These are phyloP conservation scores for Panopea generosa DNA, from an alignment of 2,888 invertebrate species.

Conservation along the genomic window DNA sequence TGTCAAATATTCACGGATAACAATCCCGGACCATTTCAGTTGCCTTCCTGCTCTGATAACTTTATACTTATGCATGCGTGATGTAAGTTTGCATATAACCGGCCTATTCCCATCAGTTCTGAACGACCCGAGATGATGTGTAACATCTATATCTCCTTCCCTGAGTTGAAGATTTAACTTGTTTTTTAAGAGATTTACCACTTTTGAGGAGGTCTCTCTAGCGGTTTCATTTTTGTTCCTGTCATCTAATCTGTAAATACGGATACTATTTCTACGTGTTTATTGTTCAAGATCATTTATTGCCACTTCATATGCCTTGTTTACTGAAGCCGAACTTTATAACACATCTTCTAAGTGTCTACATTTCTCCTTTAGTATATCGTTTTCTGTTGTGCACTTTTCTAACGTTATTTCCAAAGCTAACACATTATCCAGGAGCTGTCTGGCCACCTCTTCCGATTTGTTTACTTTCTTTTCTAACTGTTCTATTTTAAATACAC, in stretches of 20 bases:
- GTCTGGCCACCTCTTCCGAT: too few relatives aligned
- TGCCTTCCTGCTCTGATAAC: constrained; percentile 7
- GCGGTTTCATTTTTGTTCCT: constrained; percentile 6
- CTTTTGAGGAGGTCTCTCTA: background rate
- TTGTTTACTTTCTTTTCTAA: too few relatives aligned
- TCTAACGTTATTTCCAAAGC: too few relatives aligned
- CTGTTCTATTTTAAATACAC: too few relatives aligned
- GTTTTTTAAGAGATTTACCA: constrained; percentile 2
- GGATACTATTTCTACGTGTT: constrained; percentile 16
- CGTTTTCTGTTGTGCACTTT: too few relatives aligned
- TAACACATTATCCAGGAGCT: too few relatives aligned
- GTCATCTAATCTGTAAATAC: constrained; percentile 17
- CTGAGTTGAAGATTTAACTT: constrained; percentile 14
- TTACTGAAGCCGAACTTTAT: too few relatives aligned
- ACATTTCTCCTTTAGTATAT: too few relatives aligned
- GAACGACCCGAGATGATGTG: constrained; percentile 16
- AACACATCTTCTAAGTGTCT: too few relatives aligned
- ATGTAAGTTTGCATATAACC: constrained; percentile 19
- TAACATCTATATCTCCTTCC: too few relatives aligned
- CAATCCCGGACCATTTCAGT: background rate
- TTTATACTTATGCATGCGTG: constrained; percentile 4
- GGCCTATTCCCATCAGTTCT: constrained; percentile 10
- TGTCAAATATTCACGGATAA: constrained; percentile 14
- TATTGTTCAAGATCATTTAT: constrained; percentile 24
- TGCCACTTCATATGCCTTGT: background rate